Base-by-base conservation (phyloP, 2,888 invertebrate genomes). In the Leucania comma region DNA sequence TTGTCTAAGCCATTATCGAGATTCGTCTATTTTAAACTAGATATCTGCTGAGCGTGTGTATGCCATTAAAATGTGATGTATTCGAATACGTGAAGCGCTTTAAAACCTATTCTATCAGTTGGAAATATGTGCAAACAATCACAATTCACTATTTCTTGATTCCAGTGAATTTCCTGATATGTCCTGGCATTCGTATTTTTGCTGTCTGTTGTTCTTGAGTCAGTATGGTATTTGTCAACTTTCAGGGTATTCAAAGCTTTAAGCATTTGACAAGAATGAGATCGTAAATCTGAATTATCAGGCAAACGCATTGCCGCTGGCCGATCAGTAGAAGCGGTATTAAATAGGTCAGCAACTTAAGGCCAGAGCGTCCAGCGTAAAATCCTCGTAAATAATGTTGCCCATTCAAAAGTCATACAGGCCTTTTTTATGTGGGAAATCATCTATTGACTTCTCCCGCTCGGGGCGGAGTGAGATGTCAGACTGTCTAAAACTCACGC, bases 11-110 rank as follows among this genome's bases (percentile, higher is more conserved):
- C 14, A 59, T 48, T 72, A 53, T 10, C 38, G 38, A 76, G 68
- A 76, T 81, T 76, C 69, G 68, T 51, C 69, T 48, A 69, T 76
- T 68, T 60, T 68, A 42, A 59, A 61, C 53, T 53, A 51, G 59
- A 68, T 63, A 63, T n/a, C 54, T 64, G 60, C 60, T 76, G 26
- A 58, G 58, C 77, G 56, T 81, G 77, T 77, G 77, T n/a, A 77
- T 24, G 63, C 22, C 24, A 68, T 77, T 68, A 76, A 59, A 38
- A 35, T 61, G 35, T 68, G 68, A 72, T 32, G 22, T 51, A 20
- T 32, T 50, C 46, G 38, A 14, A 10, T 29, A 75, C 38, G 54
- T 56, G 35, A 63, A 38, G 24, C 17, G 29, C n/a, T 56, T 14
- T 17, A 8, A 10, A 67, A 10, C 14, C 17, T 32, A 14, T 38